phyloP scores from a whole-genome alignment of 2,888 invertebrate species.

The Fragum fragum region DNA sequence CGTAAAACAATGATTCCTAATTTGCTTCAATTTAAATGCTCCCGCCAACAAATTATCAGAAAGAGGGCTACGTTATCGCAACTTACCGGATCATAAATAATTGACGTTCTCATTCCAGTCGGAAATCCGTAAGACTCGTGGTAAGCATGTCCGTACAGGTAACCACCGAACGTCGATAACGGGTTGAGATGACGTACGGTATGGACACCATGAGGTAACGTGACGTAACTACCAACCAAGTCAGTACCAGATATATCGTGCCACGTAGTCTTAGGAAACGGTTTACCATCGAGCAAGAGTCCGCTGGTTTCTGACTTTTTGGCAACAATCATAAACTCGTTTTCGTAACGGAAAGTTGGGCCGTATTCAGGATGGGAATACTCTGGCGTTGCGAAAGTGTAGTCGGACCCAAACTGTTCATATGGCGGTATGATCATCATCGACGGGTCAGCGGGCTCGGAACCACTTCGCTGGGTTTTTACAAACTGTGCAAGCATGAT shows the following conservation, averaged over 20 bases:
- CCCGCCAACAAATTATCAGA: no score
- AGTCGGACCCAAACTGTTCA: slow-evolving; percentile 73
- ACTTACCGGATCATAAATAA: slow-evolving; percentile 59
- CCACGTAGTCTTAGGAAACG: slow-evolving; percentile 67
- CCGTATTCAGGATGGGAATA: slow-evolving; percentile 67
- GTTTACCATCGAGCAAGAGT: slow-evolving; percentile 67
- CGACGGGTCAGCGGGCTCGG: slow-evolving; percentile 76
- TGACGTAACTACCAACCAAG: slow-evolving; percentile 63
- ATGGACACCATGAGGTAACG: slow-evolving; percentile 68
- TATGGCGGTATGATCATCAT: slow-evolving; percentile 78
- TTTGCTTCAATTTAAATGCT: no score
- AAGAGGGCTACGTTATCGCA: no score
- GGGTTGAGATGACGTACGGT: slow-evolving; percentile 70
- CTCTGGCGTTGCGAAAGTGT: slow-evolving; percentile 74
- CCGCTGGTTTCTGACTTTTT: slow-evolving; percentile 64
- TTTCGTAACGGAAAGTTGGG: slow-evolving; percentile 53
- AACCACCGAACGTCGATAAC: slow-evolving; percentile 75
- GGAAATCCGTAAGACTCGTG: slow-evolving; percentile 78
- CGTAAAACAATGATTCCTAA: no score
- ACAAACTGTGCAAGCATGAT: slow-evolving; percentile 69
- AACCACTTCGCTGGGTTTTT: slow-evolving; percentile 69
- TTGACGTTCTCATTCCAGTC: slow-evolving; percentile 73
- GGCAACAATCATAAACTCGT: slow-evolving; percentile 67
- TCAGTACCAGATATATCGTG: slow-evolving; percentile 63
- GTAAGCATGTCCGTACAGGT: slow-evolving; percentile 76